Evolutionary conservation across 2,113 vertebrate genomes (phyloP), one percentile per base, ranked within the genome.

Genomic region (Numida meleagris): DNA sequence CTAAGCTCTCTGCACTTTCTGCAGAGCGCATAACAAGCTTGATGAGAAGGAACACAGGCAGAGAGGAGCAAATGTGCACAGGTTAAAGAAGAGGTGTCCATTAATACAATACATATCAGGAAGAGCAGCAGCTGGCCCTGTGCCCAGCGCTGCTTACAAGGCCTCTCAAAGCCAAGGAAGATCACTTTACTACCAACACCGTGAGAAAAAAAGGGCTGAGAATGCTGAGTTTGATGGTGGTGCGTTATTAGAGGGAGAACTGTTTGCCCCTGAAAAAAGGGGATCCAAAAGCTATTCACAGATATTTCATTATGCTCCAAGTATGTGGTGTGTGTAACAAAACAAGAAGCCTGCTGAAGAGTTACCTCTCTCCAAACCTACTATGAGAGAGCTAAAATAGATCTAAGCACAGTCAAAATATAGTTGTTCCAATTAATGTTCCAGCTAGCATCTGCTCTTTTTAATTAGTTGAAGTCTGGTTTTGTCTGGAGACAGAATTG

Each of bases 391-490:
- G 27, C 53, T 91, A 82, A 57, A 84, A 84, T 43, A 84, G 34
- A 70, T 61, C 81, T 67, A 78, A 88, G 70, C 70, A 50, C 16
- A 74, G 38, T 62, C 57, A 90, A 86, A 82, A 76, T 33, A 34
- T 34, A 24, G 29, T 38, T 65, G 58, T 82, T 92, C 62, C 84
- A 83, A 82, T 88, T 88, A 91, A 66, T 0, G 27, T 91, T 94
- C 66, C 90, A 92, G 84, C 82, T 90, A 91, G 89, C 85, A 95
- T 87, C 85, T 93, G 85, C 67, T 93, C 57, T 83, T 86, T 86
- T 89, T 84, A 89, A 94, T 93, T 88, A 89, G 67, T 34, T 90
- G 83, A 94, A 87, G 75, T n/a, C 70, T 83, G 50, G 9, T 65
- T 89, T 92, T 89, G 51, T 90, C 65, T 72, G 58, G 62, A 89